Conservation (phyloP, 2,113 vertebrate genomes). For the Strigops habroptila region DNA sequence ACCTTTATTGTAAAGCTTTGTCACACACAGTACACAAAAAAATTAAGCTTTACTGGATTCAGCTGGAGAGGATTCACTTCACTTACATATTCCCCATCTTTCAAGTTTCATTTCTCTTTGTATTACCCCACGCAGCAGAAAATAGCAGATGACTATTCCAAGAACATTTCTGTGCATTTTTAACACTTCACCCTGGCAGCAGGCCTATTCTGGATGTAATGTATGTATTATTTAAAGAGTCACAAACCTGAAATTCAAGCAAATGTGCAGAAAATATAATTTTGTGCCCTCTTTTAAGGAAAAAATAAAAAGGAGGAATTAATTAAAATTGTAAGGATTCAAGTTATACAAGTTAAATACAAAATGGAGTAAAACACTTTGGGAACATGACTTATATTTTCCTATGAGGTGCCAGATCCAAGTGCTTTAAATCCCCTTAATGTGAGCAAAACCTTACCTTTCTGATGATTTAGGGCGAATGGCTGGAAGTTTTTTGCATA, state of each 20-base stretch:
- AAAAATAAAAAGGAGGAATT: not conserved
- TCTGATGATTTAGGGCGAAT: slow-evolving; percentile 84
- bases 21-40: not conserved
- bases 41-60: not conserved
- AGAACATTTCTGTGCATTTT: slow-evolving; percentile 15
- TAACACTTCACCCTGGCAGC: not conserved
- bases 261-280: not conserved
- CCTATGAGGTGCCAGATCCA: fast-evolving
- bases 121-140: slow-evolving; percentile 1
- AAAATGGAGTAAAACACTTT: not conserved
- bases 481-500: slow-evolving; percentile 87
- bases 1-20: not conserved
- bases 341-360: not conserved
- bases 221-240: not conserved
- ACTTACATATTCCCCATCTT: not conserved
- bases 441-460: slow-evolving; percentile 61
- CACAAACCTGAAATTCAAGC: not conserved
- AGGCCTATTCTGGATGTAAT: not conserved
- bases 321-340: not conserved
- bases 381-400: not conserved
- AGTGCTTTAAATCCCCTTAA: not conserved
- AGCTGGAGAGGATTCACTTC: not conserved
- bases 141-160: slow-evolving; percentile 25
- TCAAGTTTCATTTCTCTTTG: not conserved
- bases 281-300: not conserved